Base-by-base conservation (phyloP, 1,140 invertebrate species). In the Drosophila equinoxialis region DNA sequence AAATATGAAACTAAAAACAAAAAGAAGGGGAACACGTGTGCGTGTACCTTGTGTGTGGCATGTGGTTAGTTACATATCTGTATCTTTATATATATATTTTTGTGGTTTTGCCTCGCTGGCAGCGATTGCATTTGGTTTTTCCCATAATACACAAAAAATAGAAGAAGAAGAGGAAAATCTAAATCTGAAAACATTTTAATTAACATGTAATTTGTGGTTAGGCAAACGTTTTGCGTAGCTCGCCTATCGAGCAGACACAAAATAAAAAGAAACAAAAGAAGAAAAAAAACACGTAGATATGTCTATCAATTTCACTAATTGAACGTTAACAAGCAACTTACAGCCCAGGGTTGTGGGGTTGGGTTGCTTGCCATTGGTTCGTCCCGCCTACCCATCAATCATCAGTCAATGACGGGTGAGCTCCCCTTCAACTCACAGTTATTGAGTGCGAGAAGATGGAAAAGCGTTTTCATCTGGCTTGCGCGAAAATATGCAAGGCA, bases 231-330 rank as follows among this genome's bases (percentile, higher is more conserved):
- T 65, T 54, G 51, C 30, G 60, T 62, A 26, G 67, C 33, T 14
- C 57, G 33, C 45, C 45, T 51, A 4, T 51, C 8, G 17, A 23
- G 2, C 45, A 51, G 7, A 51, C 17, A 20, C 13, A 20, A 17
- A 59, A 42, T 17, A 10, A 23, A 30, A 30, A 26, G 26, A 26
- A 26, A 26, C 26, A 26, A 30, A 30, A 30, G 30, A 30, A 30
- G 3, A 41, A 11, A 39, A 7, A 26, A 20, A 45, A 61, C 51
- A 41, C 14, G 78, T 74, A 87, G 77, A 89, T 87, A 83, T 84
- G 84, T 87, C 83, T 87, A 87, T 87, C 83, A 89, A 87, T 89
- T 89, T 89, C 77, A 89, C 77, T 87, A 87, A 87, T 87, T 87
- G 84, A 84, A 87, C 84, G 84, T 89, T 87, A 87, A 87, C 84